A percentile compares a stretch with the other conserved stretches of the same genome.
phyloP scores from a whole-genome alignment of 2,113 vertebrate genomes.

The Saimiri boliviensis region DNA sequence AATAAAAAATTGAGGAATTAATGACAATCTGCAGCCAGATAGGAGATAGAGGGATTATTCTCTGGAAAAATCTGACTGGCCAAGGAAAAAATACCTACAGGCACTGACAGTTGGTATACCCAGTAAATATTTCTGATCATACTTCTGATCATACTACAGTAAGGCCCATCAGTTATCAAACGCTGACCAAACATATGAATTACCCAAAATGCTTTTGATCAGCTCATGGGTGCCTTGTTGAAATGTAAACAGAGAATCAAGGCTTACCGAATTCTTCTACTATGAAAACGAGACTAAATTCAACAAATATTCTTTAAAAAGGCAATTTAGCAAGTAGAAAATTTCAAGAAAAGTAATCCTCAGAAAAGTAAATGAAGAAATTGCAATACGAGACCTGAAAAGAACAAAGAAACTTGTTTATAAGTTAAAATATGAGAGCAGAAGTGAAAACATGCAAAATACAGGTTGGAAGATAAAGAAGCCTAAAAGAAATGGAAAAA shows the following conservation, averaged over 20 bases:
- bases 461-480: background rate
- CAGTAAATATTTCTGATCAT: background rate
- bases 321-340: background rate
- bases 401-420: background rate
- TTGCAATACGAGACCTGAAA: background rate
- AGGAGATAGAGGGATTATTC: background rate
- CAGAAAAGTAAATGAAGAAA: conserved; percentile 14
- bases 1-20: background rate
- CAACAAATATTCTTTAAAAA: background rate
- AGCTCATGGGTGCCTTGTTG: background rate
- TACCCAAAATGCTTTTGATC: background rate
- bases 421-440: background rate
- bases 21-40: background rate
- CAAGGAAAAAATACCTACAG: background rate
- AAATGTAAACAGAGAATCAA: background rate
- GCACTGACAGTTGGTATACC: background rate
- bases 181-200: background rate
- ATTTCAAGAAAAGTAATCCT: background rate
- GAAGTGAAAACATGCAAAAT: background rate
- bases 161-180: background rate
- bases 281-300: background rate
- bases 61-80: background rate
- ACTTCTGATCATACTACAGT: background rate
- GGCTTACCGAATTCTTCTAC: background rate
- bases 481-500: background rate